Percentiles rank a stretch among this genome's conserved stretches.
Evolutionary conservation across 2,113 vertebrate species (phyloP).

Genomic region (Nematolebias whitei): DNA sequence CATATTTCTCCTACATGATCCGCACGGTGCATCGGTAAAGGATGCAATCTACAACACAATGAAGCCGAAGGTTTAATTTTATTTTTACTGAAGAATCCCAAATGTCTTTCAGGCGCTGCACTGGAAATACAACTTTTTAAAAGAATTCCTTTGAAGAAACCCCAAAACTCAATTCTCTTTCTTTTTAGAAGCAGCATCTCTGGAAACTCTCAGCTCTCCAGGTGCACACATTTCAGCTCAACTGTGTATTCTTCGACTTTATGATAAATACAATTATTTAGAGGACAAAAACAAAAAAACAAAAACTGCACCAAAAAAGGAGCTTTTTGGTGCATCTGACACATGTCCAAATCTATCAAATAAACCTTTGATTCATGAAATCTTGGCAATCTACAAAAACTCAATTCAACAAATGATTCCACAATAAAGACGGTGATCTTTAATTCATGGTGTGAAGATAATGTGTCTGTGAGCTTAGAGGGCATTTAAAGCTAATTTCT

Average conservation of each 20-base stretch:
- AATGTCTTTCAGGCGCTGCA: constrained; percentile 6
- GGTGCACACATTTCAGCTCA: neutral
- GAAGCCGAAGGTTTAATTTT: constrained; percentile 4
- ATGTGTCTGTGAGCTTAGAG: neutral
- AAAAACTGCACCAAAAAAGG: neutral
- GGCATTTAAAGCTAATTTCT: constrained; percentile 38
- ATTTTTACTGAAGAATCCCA: constrained; percentile 20
- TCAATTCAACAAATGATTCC: constrained; percentile 6
- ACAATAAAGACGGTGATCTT: neutral
- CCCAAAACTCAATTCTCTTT: neutral
- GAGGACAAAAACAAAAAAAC: neutral
- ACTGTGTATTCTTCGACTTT: constrained; percentile 1
- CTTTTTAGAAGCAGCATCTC: neutral
- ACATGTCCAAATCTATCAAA: constrained; percentile 2
- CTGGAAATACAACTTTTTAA: constrained; percentile 2
- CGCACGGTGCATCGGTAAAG: constrained; percentile 25
- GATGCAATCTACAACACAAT: constrained; percentile 11
- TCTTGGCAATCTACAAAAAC: constrained; percentile 13
- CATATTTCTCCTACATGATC: neutral
- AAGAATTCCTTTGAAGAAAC: constrained; percentile 16
- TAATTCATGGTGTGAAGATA: constrained; percentile 5
- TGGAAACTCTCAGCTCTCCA: constrained; percentile 13
- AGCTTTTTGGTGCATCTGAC: constrained; percentile 2
- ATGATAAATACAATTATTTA: constrained; percentile 7
- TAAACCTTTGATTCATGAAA: constrained; percentile 17